Conservation (phyloP, 2,888 invertebrate species). For the Exocentrus adspersus region DNA sequence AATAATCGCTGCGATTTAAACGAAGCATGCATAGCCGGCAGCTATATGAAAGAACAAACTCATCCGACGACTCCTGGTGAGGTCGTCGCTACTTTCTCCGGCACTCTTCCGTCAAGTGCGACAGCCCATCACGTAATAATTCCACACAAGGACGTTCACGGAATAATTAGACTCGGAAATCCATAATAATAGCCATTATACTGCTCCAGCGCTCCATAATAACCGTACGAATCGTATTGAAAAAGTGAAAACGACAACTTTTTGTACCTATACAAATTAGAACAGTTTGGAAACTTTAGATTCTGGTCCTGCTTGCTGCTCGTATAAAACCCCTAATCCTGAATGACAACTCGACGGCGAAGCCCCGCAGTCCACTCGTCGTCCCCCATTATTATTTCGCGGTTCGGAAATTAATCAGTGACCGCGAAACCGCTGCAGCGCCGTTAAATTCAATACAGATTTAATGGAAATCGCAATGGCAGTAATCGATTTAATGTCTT, state of each 20-base stretch:
- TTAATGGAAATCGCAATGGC: constrained; percentile 23
- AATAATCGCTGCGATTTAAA: too few relatives aligned
- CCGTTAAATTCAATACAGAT: constrained; percentile 16
- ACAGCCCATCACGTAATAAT: constrained; percentile 3
- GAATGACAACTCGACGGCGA: too few relatives aligned
- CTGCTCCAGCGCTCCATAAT: neutral
- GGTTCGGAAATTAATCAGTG: constrained; percentile 25
- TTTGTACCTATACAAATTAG: too few relatives aligned
- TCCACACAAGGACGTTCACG: constrained; percentile 6
- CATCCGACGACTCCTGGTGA: neutral
- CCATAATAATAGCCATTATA: neutral
- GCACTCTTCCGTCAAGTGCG: constrained; percentile 16
- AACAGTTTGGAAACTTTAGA: too few relatives aligned
- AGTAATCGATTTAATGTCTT: constrained; percentile 24
- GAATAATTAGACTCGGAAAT: constrained; percentile 1
- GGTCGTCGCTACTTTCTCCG: constrained; percentile 6
- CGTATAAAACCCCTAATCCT: too few relatives aligned
- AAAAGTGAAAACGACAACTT: neutral
- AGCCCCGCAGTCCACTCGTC: constrained; percentile 6
- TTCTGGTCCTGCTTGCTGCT: too few relatives aligned
- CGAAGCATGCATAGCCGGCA: too few relatives aligned
- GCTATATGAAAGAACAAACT: too few relatives aligned
- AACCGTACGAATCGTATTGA: neutral
- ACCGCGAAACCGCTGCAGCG: constrained; percentile 27
- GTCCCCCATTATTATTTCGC: constrained; percentile 23